A percentile compares a stretch with the other conserved stretches of the same genome.
Conservation (phyloP, 2,888 invertebrate genomes). For the Syrphus vitripennis region DNA sequence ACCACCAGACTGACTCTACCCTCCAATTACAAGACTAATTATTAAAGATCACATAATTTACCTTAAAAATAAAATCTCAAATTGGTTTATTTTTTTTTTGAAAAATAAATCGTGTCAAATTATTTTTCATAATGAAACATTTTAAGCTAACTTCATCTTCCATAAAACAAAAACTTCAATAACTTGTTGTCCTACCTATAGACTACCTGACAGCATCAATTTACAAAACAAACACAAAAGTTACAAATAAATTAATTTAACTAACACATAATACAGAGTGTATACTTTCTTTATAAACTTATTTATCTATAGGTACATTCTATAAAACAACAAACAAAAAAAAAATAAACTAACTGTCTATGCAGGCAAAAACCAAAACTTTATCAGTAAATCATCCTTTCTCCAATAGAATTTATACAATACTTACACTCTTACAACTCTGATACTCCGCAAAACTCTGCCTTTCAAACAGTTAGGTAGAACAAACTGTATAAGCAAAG, state of each 20-base stretch:
- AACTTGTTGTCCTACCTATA: neutral
- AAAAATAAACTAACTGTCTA: conserved; percentile 54
- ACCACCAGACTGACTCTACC: too few relatives aligned
- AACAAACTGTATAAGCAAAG: neutral
- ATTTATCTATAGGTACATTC: neutral
- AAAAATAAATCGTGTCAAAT: neutral
- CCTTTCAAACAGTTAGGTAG: neutral
- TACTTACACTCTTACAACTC: neutral
- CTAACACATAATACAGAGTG: neutral
- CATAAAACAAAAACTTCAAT: neutral
- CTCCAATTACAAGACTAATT: too few relatives aligned
- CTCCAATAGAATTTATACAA: conserved; percentile 9
- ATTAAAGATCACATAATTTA: too few relatives aligned
- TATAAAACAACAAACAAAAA: neutral
- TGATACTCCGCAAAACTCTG: neutral
- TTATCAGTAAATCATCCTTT: conserved; percentile 65
- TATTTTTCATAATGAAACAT: neutral
- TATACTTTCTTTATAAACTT: neutral
- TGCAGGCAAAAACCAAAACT: conserved; percentile 49
- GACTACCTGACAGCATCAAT: neutral
- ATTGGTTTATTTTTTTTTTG: neutral
- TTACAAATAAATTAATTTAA: conserved; percentile 24
- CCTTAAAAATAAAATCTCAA: neutral
- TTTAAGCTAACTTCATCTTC: neutral
- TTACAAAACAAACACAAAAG: neutral